A percentile compares a stretch with the other conserved stretches of the same genome.
Conservation (phyloP, 2,113 vertebrate genomes). For the Bubalus kerabau region DNA sequence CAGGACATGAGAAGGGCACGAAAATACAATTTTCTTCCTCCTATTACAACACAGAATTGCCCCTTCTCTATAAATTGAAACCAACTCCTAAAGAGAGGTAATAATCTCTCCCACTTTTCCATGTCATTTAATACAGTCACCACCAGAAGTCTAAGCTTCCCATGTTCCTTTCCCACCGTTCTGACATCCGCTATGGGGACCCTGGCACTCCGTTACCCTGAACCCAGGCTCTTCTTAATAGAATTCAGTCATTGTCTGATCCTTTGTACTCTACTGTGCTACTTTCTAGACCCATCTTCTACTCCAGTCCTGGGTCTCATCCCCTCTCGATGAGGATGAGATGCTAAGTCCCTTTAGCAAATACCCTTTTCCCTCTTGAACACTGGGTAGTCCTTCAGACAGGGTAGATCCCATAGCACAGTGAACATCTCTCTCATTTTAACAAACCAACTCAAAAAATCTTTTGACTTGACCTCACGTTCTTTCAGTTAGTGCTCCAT, state of each 20-base stretch:
- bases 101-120: not conserved
- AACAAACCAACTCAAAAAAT: not conserved
- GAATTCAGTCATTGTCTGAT: not conserved
- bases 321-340: not conserved
- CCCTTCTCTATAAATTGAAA: not conserved
- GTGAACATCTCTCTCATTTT: not conserved
- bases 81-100: not conserved
- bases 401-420: not conserved
- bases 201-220: not conserved
- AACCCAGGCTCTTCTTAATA: not conserved
- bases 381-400: not conserved
- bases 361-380: not conserved
- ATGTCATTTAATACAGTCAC: not conserved
- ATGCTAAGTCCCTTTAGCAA: not conserved
- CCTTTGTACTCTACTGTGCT: not conserved
- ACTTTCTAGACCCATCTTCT: not conserved
- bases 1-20: not conserved
- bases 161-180: not conserved
- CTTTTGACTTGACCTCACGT: not conserved
- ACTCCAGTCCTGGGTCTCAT: not conserved
- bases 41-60: not conserved
- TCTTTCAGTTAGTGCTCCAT: not conserved
- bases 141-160: not conserved
- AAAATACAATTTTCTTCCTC: not conserved
- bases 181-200: not conserved